Evolutionary conservation across 2,888 invertebrate genomes (phyloP), one percentile per base, ranked within the genome.

Genomic region (Cordilura impudica): DNA sequence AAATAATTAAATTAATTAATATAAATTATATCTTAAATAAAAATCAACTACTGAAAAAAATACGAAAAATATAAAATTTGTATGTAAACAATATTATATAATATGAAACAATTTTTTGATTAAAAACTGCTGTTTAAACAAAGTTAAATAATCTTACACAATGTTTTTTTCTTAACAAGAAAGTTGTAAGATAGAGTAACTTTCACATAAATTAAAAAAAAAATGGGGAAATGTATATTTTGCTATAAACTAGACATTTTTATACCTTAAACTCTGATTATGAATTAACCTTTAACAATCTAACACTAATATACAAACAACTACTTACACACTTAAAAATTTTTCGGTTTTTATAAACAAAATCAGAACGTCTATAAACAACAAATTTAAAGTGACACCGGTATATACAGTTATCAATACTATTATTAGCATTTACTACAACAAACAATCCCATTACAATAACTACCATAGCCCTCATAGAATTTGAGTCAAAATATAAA

Each of bases 341-440:
- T 19, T 66, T 77, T 43, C 45, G 23, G 1, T 10, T 43, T 39
- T 47, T 29, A 71, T 16, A 77, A 71, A 71, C 89, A 89, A 88
- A 85, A 89, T 89, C n/a, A n/a, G n/a, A 88, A 85, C 78, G 81
- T 81, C 83, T 82, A 82, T 83, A 84, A 80, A 78, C 83, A 85
- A 86, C 84, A 84, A 84, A 86, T 82, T 84, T 85, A 90, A 90
- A 90, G 90, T 90, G 90, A 90, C 90, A 90, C 90, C 90, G 90
- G 90, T 85, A 90, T 90, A 90, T 81, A 90, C 89, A 90, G 90
- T 89, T 90, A 88, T 84, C 83, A 87, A 85, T 90, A 89, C 86
- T 90, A 90, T 82, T 85, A 89, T 86, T 90, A 90, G 87, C 86
- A 87, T 84, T 86, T 84, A 83, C 83, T 85, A 67, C 45, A 75